Evolutionary conservation across 2,113 vertebrate genomes (phyloP), one percentile per base, ranked within the genome.

Genomic region (Beaufortia kweichowensis): DNA sequence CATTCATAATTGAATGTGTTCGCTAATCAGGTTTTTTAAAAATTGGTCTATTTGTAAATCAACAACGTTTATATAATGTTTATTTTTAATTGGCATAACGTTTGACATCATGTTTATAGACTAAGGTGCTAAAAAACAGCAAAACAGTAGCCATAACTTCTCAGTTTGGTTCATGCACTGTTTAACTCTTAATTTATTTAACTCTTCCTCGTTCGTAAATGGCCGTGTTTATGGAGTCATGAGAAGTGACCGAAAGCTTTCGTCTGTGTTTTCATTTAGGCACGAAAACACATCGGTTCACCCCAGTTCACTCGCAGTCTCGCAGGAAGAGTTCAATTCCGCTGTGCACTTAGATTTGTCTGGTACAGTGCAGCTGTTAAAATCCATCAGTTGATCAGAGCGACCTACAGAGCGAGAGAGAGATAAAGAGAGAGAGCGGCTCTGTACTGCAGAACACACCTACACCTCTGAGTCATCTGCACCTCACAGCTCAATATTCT

Each of bases 391-490:
- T 66, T 71, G 68, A 79, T 82, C 66, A 71, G 66, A 60, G 55
- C 14, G 53, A 41, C 65, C 65, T 50, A 57, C 29, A 76, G 43
- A 70, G 33, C 46, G 21, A 59, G 28, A 68, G 43, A 68, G 10
- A 55, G n/a, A 53, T 41, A 70, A 46, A 69, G 31, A 73, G 53
- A 60, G 78, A 80, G 53, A 78, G 39, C 60, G 69, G 61, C 69
- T 79, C 73, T 76, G 57, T 67, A 62, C 66, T 79, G 73, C 73
- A 79, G 79, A 76, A 81, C 70, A 81, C 82, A 84, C 82, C 79
- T 84, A 84, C 82, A 84, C 82, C 68, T 81, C 82, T 84, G 82
- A 84, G 77, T 84, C 82, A 84, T 81, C 79, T 64, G 39, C 66
- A 76, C 46, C 79, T 81, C 79, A 76, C 73, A 77, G 73, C 74